Percentiles rank a stretch among this genome's conserved stretches.
These are phyloP conservation scores for Ormyrus pomaceus DNA, from an alignment of 2,888 invertebrate species.

Conservation along the genomic window DNA sequence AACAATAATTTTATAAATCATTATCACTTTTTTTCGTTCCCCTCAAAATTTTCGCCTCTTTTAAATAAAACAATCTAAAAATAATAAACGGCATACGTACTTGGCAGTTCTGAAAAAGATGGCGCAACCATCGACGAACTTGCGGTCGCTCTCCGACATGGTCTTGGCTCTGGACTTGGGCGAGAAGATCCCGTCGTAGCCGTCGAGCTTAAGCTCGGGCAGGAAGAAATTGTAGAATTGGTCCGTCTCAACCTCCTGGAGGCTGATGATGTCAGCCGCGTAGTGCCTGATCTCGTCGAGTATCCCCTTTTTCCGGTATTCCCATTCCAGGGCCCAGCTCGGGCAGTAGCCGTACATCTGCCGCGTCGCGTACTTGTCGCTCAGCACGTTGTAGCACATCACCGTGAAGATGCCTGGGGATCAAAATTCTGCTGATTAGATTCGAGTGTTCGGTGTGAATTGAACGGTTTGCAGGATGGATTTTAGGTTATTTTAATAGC, in stretches of 20 bases:
- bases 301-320: constrained; percentile 97
- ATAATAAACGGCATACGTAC: constrained; percentile 78
- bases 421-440: constrained; percentile 49
- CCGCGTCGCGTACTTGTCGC: constrained; percentile 98
- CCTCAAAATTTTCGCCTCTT: no score
- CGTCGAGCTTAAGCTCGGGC: constrained; percentile 93
- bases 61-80: constrained; percentile 1
- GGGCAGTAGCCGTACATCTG: constrained; percentile 99
- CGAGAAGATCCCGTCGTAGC: constrained; percentile 97
- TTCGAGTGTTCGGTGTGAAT: no score
- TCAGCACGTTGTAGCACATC: constrained; percentile 99
- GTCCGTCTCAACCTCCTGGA: constrained; percentile 99
- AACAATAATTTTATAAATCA: no score
- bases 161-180: constrained; percentile 99
- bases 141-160: constrained; percentile 97
- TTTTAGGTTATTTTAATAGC: no score
- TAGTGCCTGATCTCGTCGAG: constrained; percentile 97
- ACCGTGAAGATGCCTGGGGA: constrained; percentile 95
- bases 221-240: constrained; percentile 98
- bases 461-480: no score
- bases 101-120: constrained; percentile 97
- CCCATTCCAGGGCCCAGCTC: constrained; percentile 99
- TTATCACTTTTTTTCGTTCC: no score
- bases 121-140: constrained; percentile 99
- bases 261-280: constrained; percentile 97